Evolutionary conservation across 2,113 vertebrate species (phyloP).

Genomic region (Clinocottus analis): DNA sequence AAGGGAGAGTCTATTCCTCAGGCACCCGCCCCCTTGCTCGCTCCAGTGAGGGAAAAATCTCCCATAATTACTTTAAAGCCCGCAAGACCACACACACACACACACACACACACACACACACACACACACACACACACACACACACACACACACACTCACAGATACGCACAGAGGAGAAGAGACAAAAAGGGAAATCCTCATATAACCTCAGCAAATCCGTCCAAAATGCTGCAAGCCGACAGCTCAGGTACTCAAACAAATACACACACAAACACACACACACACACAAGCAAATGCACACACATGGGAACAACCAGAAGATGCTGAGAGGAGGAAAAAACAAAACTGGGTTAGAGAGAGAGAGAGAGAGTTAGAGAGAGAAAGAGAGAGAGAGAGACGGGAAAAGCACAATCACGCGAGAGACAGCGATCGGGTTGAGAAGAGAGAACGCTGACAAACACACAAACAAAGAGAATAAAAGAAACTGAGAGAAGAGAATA

Average conservation of each 20-base stretch:
- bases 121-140: slow-evolving; percentile 8
- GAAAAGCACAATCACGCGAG: too few species aligned
- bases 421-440: neutral
- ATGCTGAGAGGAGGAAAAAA: slow-evolving; percentile 30
- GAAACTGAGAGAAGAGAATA: neutral
- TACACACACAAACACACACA: slow-evolving; percentile 3
- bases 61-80: slow-evolving; percentile 66
- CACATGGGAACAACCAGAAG: slow-evolving; percentile 26
- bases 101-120: slow-evolving; percentile 34
- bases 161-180: slow-evolving; percentile 15
- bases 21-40: slow-evolving; percentile 47
- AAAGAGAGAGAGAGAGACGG: too few species aligned
- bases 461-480: neutral
- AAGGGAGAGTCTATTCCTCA: slow-evolving; percentile 28
- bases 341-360: slow-evolving; percentile 22
- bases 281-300: slow-evolving; percentile 15
- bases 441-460: neutral
- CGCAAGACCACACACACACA: slow-evolving; percentile 52
- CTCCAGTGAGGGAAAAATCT: slow-evolving; percentile 66
- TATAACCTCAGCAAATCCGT: slow-evolving; percentile 62
- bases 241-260: slow-evolving; percentile 34
- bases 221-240: slow-evolving; percentile 53
- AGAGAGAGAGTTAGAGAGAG: slow-evolving; percentile 31
- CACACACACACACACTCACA: slow-evolving; percentile 21
- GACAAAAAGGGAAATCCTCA: slow-evolving; percentile 50